These are phyloP conservation scores for Scaptomyza reducta DNA, from an alignment of 2,888 invertebrate species.

Conservation along the genomic window DNA sequence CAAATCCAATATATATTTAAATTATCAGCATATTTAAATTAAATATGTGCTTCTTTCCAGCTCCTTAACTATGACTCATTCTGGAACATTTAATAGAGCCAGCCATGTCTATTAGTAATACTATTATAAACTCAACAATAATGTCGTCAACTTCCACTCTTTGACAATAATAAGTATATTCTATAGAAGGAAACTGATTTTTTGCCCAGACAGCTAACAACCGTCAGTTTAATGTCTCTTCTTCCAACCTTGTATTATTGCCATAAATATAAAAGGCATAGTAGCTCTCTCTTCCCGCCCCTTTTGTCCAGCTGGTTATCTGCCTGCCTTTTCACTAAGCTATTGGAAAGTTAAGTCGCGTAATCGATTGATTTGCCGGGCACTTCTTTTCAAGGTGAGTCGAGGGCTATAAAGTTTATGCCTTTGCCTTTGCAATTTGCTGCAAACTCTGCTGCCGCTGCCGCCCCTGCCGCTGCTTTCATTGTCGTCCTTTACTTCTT, in stretches of 20 bases:
- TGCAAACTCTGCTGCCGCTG: neutral
- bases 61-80: neutral
- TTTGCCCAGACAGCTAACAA: constrained; percentile 54
- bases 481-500: constrained; percentile 40
- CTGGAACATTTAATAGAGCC: constrained; percentile 32
- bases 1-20: neutral
- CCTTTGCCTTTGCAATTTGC: constrained; percentile 10
- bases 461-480: neutral
- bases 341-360: constrained; percentile 81
- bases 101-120: constrained; percentile 42
- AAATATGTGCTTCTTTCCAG: neutral
- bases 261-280: constrained; percentile 63
- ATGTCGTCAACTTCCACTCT: constrained; percentile 20
- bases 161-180: constrained; percentile 26
- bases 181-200: constrained; percentile 45
- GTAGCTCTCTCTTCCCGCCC: neutral
- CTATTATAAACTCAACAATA: constrained; percentile 46
- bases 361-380: constrained; percentile 79
- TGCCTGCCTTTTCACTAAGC: constrained; percentile 58
- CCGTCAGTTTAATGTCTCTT: constrained; percentile 49
- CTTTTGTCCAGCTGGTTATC: constrained; percentile 7
- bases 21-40: neutral
- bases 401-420: constrained; percentile 58
- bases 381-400: constrained; percentile 70
- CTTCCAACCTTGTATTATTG: constrained; percentile 38